Evolutionary conservation across 2,888 invertebrate species (phyloP), one percentile per base, ranked within the genome.

Genomic region (Eupithecia abbreviata): DNA sequence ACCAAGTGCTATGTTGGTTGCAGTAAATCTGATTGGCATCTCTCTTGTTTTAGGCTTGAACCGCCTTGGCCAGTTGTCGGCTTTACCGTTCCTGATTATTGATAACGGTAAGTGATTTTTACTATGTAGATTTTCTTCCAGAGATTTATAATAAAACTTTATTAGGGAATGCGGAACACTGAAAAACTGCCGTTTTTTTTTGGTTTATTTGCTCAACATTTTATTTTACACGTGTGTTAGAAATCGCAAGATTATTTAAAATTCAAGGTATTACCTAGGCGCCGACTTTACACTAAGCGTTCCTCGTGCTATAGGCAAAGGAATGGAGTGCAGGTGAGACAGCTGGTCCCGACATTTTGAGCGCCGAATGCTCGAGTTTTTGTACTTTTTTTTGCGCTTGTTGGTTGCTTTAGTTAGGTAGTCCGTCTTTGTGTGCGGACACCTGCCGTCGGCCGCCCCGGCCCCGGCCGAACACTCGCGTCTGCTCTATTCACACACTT

Each of bases 281-380:
- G 10, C 18, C 0, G 5, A 47, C 45, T n/a, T 43, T n/a, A 4
- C 13, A 18, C 6, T 45, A 18, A 18, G 18, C 12, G 47, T 18
- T 4, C 47, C 10, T 15, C 6, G 77, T 76, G 69, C 55, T 77
- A 75, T 84, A 84, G 78, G 80, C 83, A 83, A 81, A 85, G 85
- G 81, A 86, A 87, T 84, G 84, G 85, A 83, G 82, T 83, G 89
- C 88, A 88, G 89, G 89, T 88, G 90, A 87, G 92, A 89, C 93
- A 93, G 93, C 92, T 93, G 93, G 87, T 88, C 87, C 87, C 90
- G 91, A 92, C 91, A 91, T 92, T 93, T 90, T 88, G 88, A 88
- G 83, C 87, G 88, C 84, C 84, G 84, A 81, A 86, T 83, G 83
- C 81, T 82, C 79, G 75, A 75, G 82, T 85, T 87, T 91, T 90